Base-by-base conservation (phyloP, 2,888 invertebrate species). In the Bellardia bayeri region DNA sequence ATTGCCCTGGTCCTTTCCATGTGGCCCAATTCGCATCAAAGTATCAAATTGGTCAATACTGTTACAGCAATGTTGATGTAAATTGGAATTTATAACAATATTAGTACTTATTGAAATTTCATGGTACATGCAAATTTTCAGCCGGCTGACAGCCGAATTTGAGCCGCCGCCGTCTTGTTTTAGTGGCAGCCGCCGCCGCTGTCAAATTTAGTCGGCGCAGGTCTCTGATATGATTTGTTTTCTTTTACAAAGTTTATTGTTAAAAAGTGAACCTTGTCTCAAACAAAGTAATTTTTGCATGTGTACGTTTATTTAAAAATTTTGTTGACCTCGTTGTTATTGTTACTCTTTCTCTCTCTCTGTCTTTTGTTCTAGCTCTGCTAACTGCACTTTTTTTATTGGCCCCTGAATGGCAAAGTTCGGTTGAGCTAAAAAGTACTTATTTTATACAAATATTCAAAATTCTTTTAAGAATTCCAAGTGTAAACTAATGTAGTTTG, bases 291-390 rank as follows among this genome's bases (percentile, higher is more conserved):
- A 49, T 33, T 71, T 71, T 51, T 54, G 54, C 54, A 54, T 33
- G 33, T 51, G 63, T 13, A 45, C 8, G 40, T 33, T 13, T 37
- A 71, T 72, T 54, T 40, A 42, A 63, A 71, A 37, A 80, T 54
- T 33, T 49, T 72, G 72, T 56, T 81, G 81, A 81, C 81, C 81
- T 81, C 81, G 71, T 80, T 80, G 40, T 76, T 51, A 16, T 64
- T 49, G 23, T 37, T 23, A 8, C 11, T 76, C 40, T 33, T 56
- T n/a, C n/a, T 78, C 40, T 68, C 58, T 68, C 56, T 14, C 9
- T 42, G 11, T n/a, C n/a, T 51, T 16, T 63, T 13, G 13, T 11
- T 7, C 11, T 51, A 6, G 37, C 37, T 37, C 33, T 3, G 14
- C 42, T 58, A 45, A 49, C 51, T 71, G 61, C 45, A 69, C 13